Conservation (phyloP, 2,113 vertebrate species). For the Piaya cayana region DNA sequence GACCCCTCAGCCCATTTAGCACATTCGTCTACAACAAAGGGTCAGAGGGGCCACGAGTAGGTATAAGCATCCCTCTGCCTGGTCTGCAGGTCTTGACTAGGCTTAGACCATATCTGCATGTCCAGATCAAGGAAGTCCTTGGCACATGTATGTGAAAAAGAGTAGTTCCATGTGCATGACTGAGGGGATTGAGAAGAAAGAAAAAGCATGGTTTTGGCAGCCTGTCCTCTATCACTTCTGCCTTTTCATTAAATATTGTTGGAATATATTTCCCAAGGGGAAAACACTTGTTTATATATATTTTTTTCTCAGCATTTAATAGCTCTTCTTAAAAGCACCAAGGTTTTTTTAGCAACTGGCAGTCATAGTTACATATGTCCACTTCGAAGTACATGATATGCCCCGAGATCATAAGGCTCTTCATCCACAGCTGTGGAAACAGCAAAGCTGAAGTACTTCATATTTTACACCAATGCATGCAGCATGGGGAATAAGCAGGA, state of each 20-base stretch:
- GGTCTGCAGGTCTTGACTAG: not conserved
- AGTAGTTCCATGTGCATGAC: rapidly evolving
- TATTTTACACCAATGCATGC: too few relatives aligned
- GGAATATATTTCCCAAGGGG: not conserved
- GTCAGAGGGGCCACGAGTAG: not conserved
- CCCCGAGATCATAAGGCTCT: not conserved
- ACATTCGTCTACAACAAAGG: rapidly evolving
- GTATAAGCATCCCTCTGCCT: not conserved
- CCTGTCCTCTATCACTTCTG: not conserved
- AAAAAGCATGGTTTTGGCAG: not conserved
- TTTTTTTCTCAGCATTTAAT: not conserved
- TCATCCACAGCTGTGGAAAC: not conserved
- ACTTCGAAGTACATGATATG: not conserved
- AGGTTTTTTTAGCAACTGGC: not conserved
- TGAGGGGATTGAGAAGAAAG: rapidly evolving
- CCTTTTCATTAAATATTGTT: not conserved
- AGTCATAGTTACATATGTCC: not conserved
- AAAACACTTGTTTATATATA: not conserved
- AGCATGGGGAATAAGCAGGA: too few relatives aligned
- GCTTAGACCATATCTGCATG: not conserved
- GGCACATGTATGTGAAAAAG: not conserved
- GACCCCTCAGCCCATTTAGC: not conserved
- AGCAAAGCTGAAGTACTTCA: not conserved
- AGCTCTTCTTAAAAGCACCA: not conserved
- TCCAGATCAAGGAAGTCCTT: not conserved